phyloP scores from a whole-genome alignment of 2,797 vertebrate species.

The Acanthiza pusilla region DNA sequence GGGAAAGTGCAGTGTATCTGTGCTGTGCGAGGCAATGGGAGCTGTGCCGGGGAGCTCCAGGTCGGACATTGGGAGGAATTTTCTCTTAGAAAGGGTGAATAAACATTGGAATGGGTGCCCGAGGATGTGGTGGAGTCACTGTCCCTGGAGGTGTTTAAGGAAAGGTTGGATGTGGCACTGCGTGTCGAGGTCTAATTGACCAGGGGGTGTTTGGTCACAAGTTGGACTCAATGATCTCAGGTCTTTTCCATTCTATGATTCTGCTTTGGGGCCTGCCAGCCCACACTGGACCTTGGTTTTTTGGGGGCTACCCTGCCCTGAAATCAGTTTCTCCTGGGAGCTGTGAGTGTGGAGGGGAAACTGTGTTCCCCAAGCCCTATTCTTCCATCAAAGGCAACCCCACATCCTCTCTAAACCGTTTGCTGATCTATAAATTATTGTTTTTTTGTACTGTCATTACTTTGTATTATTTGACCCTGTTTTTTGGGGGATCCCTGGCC shows the following conservation, averaged over 20 bases:
- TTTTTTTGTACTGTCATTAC: background rate
- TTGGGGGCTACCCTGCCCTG: no score
- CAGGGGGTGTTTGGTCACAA: background rate
- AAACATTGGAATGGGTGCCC: background rate
- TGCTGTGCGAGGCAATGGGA: accelerated
- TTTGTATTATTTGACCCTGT: background rate
- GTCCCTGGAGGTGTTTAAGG: background rate
- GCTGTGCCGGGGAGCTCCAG: no score
- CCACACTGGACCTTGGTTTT: accelerated
- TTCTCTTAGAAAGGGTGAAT: background rate
- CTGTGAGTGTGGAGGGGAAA: background rate
- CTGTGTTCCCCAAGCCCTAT: background rate
- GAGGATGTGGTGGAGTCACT: background rate
- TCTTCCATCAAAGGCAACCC: background rate
- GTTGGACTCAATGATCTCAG: background rate
- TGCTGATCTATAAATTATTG: no score
- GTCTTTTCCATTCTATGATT: background rate
- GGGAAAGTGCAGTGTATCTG: accelerated
- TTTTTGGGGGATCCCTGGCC: background rate
- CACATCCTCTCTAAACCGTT: background rate
- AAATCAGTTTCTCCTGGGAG: background rate
- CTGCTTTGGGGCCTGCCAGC: background rate
- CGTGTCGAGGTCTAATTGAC: background rate
- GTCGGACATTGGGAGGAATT: background rate
- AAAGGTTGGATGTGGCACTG: background rate